These are phyloP conservation scores for Oscarella lobularis DNA, from an alignment of 37 sponge, comb jelly and placozoan genomes.

Conservation along the genomic window DNA sequence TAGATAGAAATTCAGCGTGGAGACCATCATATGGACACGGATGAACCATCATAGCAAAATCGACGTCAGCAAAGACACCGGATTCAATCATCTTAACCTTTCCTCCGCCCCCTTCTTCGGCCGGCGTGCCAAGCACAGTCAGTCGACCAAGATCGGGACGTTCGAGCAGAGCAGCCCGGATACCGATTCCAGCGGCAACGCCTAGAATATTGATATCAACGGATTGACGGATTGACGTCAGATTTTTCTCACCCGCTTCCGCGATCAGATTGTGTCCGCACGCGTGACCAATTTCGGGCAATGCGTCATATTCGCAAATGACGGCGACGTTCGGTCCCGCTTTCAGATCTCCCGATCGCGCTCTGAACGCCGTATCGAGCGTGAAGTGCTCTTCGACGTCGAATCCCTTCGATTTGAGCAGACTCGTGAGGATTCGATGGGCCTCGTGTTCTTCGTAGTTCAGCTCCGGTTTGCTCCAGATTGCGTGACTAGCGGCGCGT, in stretches of 20 bases:
- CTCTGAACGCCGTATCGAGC: slow-evolving; percentile 77
- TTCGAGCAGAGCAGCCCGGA: neutral
- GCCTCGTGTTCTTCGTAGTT: slow-evolving; percentile 65
- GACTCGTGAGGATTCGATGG: slow-evolving; percentile 33
- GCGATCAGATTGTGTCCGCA: slow-evolving; percentile 95
- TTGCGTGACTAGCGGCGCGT: slow-evolving; percentile 27
- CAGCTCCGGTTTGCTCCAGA: slow-evolving; percentile 62
- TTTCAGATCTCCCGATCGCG: slow-evolving; percentile 8
- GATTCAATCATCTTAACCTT: slow-evolving; percentile 1
- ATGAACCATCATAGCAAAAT: slow-evolving; percentile 12
- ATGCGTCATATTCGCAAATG: slow-evolving; percentile 84
- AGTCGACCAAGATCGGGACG: neutral
- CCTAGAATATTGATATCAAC: neutral
- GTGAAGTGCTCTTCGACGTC: slow-evolving; percentile 43
- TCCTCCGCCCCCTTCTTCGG: slow-evolving; percentile 14
- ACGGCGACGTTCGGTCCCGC: slow-evolving; percentile 43
- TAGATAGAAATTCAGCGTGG: slow-evolving; percentile 22
- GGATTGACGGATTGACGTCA: no score
- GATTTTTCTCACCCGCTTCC: slow-evolving; percentile 40
- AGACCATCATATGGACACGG: neutral
- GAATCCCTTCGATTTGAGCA: slow-evolving; percentile 67
- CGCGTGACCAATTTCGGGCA: slow-evolving; percentile 91
- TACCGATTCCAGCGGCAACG: slow-evolving; percentile 9
- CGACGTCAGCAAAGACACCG: slow-evolving; percentile 8
- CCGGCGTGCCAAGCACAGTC: slow-evolving; percentile 13